Evolutionary conservation across 2,113 vertebrate species (phyloP), one percentile per base, ranked within the genome.

Genomic region (Camarhynchus parvulus): DNA sequence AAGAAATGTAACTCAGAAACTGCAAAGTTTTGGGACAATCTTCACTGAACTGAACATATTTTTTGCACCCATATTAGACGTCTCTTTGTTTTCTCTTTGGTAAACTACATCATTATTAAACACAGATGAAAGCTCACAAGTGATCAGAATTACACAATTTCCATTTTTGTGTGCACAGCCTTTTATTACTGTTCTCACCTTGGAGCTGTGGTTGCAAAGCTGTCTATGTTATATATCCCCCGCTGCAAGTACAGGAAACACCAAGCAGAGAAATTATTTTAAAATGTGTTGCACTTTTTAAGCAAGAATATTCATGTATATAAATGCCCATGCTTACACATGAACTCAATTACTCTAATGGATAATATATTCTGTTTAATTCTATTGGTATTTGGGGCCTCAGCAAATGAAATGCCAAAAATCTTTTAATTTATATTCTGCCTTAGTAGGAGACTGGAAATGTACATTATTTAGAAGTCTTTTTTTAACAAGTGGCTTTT

Each of bases 401-500:
- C 8, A 30, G 35, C 37, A 47, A 41, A 82, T 25, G 87, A 70
- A 56, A 72, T 3, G 68, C 6, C 10, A 44, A 56, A 78, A 11
- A 37, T 35, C 7, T 70, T 67, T 67, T 77, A 33, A 63, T 24
- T 59, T 41, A 33, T 33, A 21, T 70, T 61, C 41, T 75, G 12
- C 9, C 20, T 68, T 18, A 61, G 6, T 12, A 47, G 10, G 24
- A 80, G 13, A 61, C 4, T 31, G 10, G 22, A 89, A 89, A 46
- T 23, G 2, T 4, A 27, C 0, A 0, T 49, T 59, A 39, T 84
- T 82, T 58, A 68, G 15, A 66, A 22, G 17, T 3, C 1, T 12
- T 61, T 49, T 46, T 64, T 47, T 19, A 21, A 8, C 10, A 31
- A 15, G 5, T 28, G 7, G 6, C 8, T 37, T 89, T 85, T 76